These are phyloP conservation scores for Euplagia quadripunctaria DNA, from an alignment of 2,888 invertebrate genomes.

Conservation along the genomic window DNA sequence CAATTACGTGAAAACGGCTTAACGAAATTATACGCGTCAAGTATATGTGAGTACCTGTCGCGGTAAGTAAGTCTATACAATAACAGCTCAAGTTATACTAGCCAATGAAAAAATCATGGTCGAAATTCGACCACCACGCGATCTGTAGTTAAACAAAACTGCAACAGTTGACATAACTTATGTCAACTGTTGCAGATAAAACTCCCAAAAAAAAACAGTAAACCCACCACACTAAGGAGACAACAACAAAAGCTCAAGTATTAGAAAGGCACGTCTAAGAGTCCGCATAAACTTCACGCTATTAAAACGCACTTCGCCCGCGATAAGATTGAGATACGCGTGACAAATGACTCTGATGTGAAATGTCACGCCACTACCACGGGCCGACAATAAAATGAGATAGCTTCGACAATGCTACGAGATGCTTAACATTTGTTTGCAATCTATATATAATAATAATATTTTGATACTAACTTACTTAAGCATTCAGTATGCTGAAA, in stretches of 20 bases:
- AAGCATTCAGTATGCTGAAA: too few species aligned
- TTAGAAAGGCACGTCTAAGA: constrained; percentile 40
- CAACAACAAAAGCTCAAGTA: constrained; percentile 33
- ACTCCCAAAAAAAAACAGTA: not conserved
- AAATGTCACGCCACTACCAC: constrained; percentile 58
- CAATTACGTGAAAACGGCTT: too few species aligned
- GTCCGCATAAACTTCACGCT: constrained; percentile 49
- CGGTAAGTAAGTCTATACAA: too few species aligned
- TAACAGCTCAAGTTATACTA: too few species aligned
- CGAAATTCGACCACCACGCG: too few species aligned
- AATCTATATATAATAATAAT: too few species aligned
- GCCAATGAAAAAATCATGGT: too few species aligned
- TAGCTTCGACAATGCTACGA: constrained; percentile 37
- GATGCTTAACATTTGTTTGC: constrained; percentile 18
- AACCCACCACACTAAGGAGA: constrained; percentile 25
- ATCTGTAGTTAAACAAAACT: too few species aligned
- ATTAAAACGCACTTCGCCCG: constrained; percentile 46
- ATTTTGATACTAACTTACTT: too few species aligned
- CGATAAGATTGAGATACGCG: constrained; percentile 57
- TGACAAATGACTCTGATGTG: constrained; percentile 57
- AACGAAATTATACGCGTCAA: too few species aligned
- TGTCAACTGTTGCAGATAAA: not conserved
- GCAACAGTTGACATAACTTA: too few species aligned
- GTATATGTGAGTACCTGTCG: too few species aligned
- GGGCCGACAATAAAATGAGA: constrained; percentile 47